Evolutionary conservation across 2,113 vertebrate genomes (phyloP).

Genomic region (Loxodonta africana): DNA sequence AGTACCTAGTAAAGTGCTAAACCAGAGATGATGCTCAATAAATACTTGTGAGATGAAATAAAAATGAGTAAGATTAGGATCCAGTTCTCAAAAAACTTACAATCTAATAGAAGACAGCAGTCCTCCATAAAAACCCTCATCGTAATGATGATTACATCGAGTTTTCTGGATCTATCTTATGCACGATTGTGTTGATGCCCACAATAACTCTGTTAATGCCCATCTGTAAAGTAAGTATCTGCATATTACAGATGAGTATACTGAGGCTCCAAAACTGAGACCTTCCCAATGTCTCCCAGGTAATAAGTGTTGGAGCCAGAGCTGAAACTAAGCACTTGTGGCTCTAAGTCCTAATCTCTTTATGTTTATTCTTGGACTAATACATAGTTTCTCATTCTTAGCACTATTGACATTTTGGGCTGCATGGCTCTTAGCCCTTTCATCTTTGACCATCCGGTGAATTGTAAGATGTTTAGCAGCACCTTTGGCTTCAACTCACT

Average conservation of each 20-base stretch:
- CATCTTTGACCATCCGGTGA: neutral
- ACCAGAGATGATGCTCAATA: neutral
- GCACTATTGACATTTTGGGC: neutral
- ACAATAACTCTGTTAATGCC: neutral
- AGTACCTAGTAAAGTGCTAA: slow-evolving; percentile 13
- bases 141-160: neutral
- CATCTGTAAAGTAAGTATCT: neutral
- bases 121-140: neutral
- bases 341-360: neutral
- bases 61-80: slow-evolving; percentile 18
- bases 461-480: neutral
- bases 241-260: neutral
- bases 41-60: slow-evolving; percentile 41
- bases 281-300: neutral
- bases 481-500: neutral
- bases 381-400: neutral
- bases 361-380: neutral
- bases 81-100: neutral
- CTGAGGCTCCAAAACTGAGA: neutral
- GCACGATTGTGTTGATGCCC: neutral
- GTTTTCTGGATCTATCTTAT: neutral
- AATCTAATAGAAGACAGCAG: neutral
- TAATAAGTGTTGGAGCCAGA: neutral
- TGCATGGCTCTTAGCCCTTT: neutral
- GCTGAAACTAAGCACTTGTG: neutral